Evolutionary conservation across 2,888 invertebrate genomes (phyloP).

Genomic region (Phyto melanocephala): DNA sequence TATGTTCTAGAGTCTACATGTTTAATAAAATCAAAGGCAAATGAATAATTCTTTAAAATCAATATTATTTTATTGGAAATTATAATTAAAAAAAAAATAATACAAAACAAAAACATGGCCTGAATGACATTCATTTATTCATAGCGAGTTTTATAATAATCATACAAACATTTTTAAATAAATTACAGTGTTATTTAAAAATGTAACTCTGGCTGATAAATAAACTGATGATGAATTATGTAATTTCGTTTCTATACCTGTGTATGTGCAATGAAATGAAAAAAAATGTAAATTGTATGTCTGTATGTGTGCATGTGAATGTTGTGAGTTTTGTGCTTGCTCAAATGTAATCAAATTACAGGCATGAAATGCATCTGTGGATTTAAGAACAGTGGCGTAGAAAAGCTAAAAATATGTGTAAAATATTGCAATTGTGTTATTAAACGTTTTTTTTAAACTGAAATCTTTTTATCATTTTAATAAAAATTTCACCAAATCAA

Average conservation of each 20-base stretch:
- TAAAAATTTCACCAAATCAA: too few species aligned
- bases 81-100: background rate
- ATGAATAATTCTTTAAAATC: background rate
- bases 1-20: background rate
- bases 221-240: slow-evolving; percentile 9
- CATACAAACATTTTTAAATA: slow-evolving; percentile 12
- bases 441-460: too few species aligned
- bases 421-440: too few species aligned
- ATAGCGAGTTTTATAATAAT: background rate
- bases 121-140: background rate
- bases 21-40: background rate
- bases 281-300: slow-evolving; percentile 11
- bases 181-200: slow-evolving; percentile 3
- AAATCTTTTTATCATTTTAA: too few species aligned
- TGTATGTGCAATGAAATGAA: background rate
- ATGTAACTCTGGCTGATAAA: background rate
- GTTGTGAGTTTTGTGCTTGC: too few species aligned
- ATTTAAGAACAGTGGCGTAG: background rate
- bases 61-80: slow-evolving; percentile 10
- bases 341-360: slow-evolving; percentile 4
- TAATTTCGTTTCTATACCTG: background rate
- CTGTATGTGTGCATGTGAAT: background rate
- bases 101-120: background rate
- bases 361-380: background rate
- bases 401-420: too few species aligned